Evolutionary conservation across 92 coral and sea anemone species (phyloP).

Genomic region (Palythoa grandis): DNA sequence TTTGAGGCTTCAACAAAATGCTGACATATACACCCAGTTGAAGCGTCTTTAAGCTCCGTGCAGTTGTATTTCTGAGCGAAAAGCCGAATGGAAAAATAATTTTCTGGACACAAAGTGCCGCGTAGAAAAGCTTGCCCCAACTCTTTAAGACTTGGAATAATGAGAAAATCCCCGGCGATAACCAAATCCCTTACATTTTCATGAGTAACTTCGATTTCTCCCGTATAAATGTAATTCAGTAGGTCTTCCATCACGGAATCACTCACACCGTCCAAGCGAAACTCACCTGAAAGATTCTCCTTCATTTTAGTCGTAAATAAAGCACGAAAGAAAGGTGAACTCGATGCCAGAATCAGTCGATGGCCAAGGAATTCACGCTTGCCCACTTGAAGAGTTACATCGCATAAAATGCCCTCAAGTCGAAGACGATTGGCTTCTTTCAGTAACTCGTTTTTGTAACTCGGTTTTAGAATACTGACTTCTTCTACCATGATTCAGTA

Average conservation of each 20-base stretch:
- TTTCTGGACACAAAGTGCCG: slow-evolving; percentile 47
- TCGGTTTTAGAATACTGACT: neutral
- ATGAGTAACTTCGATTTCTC: slow-evolving; percentile 54
- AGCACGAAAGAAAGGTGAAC: slow-evolving; percentile 72
- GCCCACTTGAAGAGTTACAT: slow-evolving; percentile 66
- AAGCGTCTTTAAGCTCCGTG: slow-evolving; percentile 49
- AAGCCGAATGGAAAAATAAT: slow-evolving; percentile 53
- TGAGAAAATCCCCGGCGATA: slow-evolving; percentile 64
- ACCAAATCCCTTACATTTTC: slow-evolving; percentile 70
- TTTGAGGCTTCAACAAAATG: slow-evolving; percentile 61
- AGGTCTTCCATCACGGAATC: slow-evolving; percentile 55
- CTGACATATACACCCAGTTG: slow-evolving; percentile 49
- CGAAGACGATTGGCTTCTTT: slow-evolving; percentile 40
- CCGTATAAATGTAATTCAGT: slow-evolving; percentile 73
- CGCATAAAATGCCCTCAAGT: slow-evolving; percentile 57
- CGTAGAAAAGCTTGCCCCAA: slow-evolving; percentile 52
- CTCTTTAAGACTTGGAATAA: slow-evolving; percentile 64
- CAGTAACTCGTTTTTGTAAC: slow-evolving; percentile 23
- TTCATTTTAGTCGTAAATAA: slow-evolving; percentile 68
- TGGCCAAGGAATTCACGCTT: slow-evolving; percentile 67
- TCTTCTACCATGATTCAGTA: slow-evolving; percentile 20
- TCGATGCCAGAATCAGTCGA: slow-evolving; percentile 71
- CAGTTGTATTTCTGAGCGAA: slow-evolving; percentile 65
- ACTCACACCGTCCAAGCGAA: slow-evolving; percentile 55
- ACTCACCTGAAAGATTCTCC: slow-evolving; percentile 38